These are phyloP conservation scores for Maconellicoccus hirsutus DNA, from an alignment of 1,140 invertebrate species.

Conservation along the genomic window DNA sequence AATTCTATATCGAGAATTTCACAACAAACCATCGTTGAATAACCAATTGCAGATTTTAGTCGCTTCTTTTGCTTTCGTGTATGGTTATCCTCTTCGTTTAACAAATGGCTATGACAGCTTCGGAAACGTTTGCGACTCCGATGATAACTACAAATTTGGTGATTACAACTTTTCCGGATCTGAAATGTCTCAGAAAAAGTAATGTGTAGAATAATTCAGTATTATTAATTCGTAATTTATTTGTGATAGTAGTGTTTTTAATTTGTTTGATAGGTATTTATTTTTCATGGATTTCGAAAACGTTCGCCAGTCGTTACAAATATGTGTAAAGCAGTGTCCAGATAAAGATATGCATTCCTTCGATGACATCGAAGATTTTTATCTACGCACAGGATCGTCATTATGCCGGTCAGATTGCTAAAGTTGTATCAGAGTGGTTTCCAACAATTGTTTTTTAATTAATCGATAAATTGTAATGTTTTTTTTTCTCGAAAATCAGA, in stretches of 20 bases:
- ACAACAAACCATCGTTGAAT: neutral
- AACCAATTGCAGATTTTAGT: slow-evolving; percentile 59
- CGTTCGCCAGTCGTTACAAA: slow-evolving; percentile 61
- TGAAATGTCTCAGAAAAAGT: slow-evolving; percentile 60
- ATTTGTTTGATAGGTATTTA: slow-evolving; percentile 46
- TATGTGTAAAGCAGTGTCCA: slow-evolving; percentile 84
- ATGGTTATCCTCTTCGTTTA: slow-evolving; percentile 74
- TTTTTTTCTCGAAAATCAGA: too few relatives aligned
- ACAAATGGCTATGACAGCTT: slow-evolving; percentile 91
- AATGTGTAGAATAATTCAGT: slow-evolving; percentile 1
- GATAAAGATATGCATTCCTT: slow-evolving; percentile 47
- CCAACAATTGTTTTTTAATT: too few relatives aligned
- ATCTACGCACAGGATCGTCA: slow-evolving; percentile 53
- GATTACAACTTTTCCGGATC: slow-evolving; percentile 63
- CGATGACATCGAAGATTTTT: slow-evolving; percentile 62
- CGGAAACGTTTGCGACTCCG: slow-evolving; percentile 87
- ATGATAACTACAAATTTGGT: slow-evolving; percentile 56
- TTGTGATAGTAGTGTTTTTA: neutral
- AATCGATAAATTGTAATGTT: too few relatives aligned
- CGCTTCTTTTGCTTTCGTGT: slow-evolving; percentile 74
- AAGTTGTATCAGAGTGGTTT: neutral
- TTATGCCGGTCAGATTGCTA: slow-evolving; percentile 45
- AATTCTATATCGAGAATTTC: neutral
- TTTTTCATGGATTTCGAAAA: slow-evolving; percentile 74
- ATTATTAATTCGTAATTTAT: neutral